Evolutionary conservation across 2,888 invertebrate species (phyloP).

Genomic region (Dermolepida albohirtum): DNA sequence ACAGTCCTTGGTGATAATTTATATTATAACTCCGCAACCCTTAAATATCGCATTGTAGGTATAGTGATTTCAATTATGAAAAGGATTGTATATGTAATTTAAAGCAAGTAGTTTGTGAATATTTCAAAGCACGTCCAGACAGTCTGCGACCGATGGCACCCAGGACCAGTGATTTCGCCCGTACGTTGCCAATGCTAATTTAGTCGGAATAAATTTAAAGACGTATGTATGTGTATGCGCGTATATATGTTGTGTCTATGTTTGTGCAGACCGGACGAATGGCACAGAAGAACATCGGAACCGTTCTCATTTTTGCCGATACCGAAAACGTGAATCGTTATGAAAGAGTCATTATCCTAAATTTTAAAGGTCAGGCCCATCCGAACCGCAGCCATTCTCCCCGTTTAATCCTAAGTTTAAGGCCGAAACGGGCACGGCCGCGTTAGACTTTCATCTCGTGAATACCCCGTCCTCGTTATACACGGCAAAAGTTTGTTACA

Average conservation of each 20-base stretch:
- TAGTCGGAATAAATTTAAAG: constrained; percentile 31
- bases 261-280: too few species aligned
- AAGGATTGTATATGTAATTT: constrained; percentile 10
- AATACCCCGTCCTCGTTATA: constrained; percentile 48
- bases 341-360: constrained; percentile 41
- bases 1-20: too few species aligned
- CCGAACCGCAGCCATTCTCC: constrained; percentile 28
- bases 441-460: constrained; percentile 46
- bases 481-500: constrained; percentile 46
- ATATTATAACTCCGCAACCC: neutral
- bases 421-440: constrained; percentile 23
- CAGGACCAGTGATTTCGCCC: constrained; percentile 7
- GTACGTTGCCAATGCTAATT: constrained; percentile 30
- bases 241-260: too few species aligned
- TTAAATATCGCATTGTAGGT: constrained; percentile 13
- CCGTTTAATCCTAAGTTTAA: constrained; percentile 20
- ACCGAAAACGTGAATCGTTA: constrained; percentile 39
- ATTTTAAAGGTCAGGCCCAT: constrained; percentile 35
- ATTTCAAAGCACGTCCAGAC: constrained; percentile 39
- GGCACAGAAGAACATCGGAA: neutral
- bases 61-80: constrained; percentile 38
- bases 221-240: too few species aligned
- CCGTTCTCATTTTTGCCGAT: constrained; percentile 33
- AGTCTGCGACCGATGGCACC: constrained; percentile 35
- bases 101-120: constrained; percentile 31